Evolutionary conservation across 2,113 vertebrate species (phyloP).

Genomic region (Cephalophus harveyi): DNA sequence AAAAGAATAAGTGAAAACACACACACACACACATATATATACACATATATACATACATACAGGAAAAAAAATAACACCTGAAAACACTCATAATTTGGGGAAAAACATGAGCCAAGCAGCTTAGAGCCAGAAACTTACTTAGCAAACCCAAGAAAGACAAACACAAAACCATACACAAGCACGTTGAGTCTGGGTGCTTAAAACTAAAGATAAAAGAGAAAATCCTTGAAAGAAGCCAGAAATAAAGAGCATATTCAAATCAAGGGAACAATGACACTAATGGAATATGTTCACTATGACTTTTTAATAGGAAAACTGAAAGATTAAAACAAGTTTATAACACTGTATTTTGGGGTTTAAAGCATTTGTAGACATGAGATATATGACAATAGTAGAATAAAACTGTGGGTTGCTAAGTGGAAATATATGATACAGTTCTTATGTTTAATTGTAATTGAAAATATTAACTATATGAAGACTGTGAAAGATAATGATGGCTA

Average conservation of each 20-base stretch:
- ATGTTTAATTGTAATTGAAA: neutral
- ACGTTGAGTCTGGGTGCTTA: neutral
- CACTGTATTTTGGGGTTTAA: neutral
- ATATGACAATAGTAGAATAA: neutral
- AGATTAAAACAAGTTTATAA: neutral
- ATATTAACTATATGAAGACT: neutral
- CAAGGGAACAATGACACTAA: neutral
- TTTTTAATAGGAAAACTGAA: neutral
- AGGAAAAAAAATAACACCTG: neutral
- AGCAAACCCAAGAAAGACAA: neutral
- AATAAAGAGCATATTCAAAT: neutral
- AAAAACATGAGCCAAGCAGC: neutral
- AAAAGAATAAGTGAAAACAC: neutral
- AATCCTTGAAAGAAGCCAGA: neutral
- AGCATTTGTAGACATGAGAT: neutral
- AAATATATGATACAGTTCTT: neutral
- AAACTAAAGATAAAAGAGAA: neutral
- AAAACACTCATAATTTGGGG: neutral
- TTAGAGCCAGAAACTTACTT: neutral
- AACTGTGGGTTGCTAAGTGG: neutral
- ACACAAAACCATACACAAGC: neutral
- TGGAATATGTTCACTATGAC: neutral
- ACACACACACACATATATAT: fast-evolving
- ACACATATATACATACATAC: fast-evolving
- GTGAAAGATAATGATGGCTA: neutral